A percentile compares a stretch with the other conserved stretches of the same genome.
phyloP scores from a whole-genome alignment of 2,888 invertebrate species.

The Salpingus planirostris region DNA sequence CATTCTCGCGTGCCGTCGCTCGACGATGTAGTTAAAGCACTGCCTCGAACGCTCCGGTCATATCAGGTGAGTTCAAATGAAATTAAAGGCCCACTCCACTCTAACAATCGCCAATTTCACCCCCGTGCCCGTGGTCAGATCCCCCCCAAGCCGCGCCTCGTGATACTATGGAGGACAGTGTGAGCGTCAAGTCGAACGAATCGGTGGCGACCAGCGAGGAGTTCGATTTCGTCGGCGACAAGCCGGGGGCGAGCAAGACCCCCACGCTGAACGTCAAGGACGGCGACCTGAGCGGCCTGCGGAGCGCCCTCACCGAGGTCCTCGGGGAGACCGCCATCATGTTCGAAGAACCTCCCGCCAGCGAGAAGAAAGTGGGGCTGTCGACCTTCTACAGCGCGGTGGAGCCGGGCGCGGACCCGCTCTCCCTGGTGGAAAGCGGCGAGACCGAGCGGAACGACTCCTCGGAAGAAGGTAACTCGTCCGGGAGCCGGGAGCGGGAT shows the following conservation, averaged over 20 bases:
- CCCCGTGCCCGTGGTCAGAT: no score
- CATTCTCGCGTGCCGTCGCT: no score
- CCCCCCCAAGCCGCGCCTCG: not conserved
- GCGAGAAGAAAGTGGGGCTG: constrained; percentile 43
- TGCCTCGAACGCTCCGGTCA: no score
- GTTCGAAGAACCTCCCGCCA: constrained; percentile 27
- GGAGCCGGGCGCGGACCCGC: constrained; percentile 32
- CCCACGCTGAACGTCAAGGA: constrained; percentile 54
- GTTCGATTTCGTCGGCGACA: constrained; percentile 59
- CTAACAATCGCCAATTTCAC: no score
- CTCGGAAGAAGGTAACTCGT: constrained; percentile 71
- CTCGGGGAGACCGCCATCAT: constrained; percentile 31
- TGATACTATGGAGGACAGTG: constrained; percentile 55
- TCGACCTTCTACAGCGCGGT: constrained; percentile 45
- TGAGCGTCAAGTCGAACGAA: constrained; percentile 61
- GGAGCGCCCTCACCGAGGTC: constrained; percentile 53
- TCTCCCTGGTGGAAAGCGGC: constrained; percentile 21
- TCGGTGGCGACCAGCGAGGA: constrained; percentile 62
- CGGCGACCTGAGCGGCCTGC: constrained; percentile 55
- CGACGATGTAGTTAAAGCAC: no score
- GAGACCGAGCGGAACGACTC: constrained; percentile 61
- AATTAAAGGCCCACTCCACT: no score
- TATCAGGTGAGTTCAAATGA: no score
- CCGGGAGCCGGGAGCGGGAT: no score
- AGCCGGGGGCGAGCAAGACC: constrained; percentile 39